Conservation (phyloP, 2,797 vertebrate species). For the Lutjanus argentimaculatus region DNA sequence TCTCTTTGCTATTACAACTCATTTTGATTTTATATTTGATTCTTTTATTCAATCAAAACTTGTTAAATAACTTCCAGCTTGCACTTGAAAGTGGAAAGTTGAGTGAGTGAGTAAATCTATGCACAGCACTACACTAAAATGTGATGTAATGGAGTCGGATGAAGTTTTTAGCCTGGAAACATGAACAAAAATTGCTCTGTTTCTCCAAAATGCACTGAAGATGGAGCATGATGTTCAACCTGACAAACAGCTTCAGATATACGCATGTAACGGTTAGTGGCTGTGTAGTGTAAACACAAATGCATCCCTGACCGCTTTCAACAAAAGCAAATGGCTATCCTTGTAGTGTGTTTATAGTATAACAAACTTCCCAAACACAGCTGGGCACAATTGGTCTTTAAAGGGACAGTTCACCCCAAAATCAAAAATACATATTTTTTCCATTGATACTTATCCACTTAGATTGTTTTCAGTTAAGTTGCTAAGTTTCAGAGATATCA, state of each 20-base stretch:
- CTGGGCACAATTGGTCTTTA: too few relatives aligned
- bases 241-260: neutral
- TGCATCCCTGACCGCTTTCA: neutral
- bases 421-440: too few relatives aligned
- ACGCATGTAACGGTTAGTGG: neutral
- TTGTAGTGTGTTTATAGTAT: neutral
- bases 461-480: too few relatives aligned
- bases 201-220: neutral
- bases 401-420: too few relatives aligned
- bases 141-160: neutral
- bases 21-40: conserved; percentile 71
- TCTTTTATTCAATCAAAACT: conserved; percentile 67
- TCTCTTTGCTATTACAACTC: conserved; percentile 73
- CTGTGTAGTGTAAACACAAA: neutral
- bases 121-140: neutral
- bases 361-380: neutral
- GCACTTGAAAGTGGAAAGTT: conserved; percentile 15
- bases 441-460: too few relatives aligned
- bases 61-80: conserved; percentile 64
- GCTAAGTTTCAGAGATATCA: too few relatives aligned
- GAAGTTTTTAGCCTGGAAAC: neutral
- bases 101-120: neutral
- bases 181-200: neutral
- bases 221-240: neutral
- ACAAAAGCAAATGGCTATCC: neutral